Percentiles rank a stretch among this genome's conserved stretches.
Evolutionary conservation across 2,113 vertebrate species (phyloP).

Genomic region (Aphelocoma coerulescens): DNA sequence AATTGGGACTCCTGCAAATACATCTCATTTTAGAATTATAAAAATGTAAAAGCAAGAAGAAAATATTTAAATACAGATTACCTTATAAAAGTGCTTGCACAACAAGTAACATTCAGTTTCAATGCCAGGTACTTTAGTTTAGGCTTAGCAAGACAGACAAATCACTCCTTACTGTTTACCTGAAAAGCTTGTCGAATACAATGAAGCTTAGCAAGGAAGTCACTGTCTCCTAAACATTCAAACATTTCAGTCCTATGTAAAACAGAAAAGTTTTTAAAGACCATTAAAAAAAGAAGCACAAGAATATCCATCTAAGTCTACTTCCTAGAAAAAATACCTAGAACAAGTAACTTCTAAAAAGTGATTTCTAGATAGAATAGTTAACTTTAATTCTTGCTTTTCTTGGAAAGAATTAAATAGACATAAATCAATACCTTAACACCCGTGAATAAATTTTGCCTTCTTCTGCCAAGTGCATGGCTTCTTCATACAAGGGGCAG

Average conservation of each 20-base stretch:
- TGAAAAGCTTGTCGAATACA: constrained; percentile 93
- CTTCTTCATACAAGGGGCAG: constrained; percentile 90
- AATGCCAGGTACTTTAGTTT: not conserved
- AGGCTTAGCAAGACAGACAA: not conserved
- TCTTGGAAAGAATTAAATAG: not conserved
- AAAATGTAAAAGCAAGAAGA: not conserved
- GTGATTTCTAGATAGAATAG: not conserved
- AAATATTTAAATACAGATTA: not conserved
- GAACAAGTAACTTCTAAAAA: not conserved
- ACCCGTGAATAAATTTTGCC: constrained; percentile 90
- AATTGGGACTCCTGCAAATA: not conserved
- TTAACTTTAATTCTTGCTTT: not conserved
- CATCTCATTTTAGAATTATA: not conserved
- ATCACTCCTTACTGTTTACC: constrained; percentile 69
- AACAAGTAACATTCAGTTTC: not conserved
- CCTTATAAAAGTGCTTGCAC: not conserved
- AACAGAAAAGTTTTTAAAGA: not conserved
- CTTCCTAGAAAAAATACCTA: not conserved
- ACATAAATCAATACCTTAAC: constrained; percentile 75
- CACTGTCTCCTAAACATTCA: constrained; percentile 89
- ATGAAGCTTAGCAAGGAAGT: constrained; percentile 95
- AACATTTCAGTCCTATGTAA: constrained; percentile 87
- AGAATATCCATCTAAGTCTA: not conserved
- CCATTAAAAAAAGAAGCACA: not conserved
- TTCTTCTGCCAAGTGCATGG: constrained; percentile 89